Evolutionary conservation across 2,113 vertebrate genomes (phyloP), one percentile per base, ranked within the genome.

Genomic region (Nestor notabilis): DNA sequence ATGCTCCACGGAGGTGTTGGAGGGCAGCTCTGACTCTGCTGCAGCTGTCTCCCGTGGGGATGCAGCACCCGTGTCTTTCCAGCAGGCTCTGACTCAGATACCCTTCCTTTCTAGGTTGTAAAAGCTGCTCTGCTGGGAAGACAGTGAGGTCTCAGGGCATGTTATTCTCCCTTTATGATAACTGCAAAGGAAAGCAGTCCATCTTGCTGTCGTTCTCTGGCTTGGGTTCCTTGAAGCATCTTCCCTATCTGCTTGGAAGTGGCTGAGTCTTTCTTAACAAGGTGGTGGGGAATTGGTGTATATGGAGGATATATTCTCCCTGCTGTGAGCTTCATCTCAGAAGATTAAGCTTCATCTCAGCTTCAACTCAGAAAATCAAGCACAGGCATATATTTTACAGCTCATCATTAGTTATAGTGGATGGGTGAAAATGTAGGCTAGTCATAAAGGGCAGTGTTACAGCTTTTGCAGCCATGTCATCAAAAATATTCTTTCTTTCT

Each of bases 21-120:
- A 31, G 9, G 23, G 20, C 46, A 71, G 25, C 37, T 31, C 23
- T 72, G 47, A 23, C 52, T 64, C 33, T 68, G 41, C n/a, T 4
- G 11, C 43, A 55, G 47, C 10, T 19, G 2, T 25, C 17, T 69
- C 10, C 11, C 28, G 4, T 0, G 0, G 7, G 0, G 0, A 17
- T 72, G 28, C 27, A 25, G 21, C 5, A 3, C 65, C 5, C 0
- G 0, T 14, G 17, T 43, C 41, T 66, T 29, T 79, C 74, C 50
- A 58, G 23, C 50, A 3, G 3, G 2, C 37, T 82, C 20, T 78
- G 35, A 18, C 33, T 31, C 3, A 2, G n/a, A 69, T 12, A 71
- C 15, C 8, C 4, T 60, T 68, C 39, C 13, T 7, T 82, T 90
- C 16, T 39, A 13, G 0, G 0, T 10, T 50, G 12, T 72, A 56